Base-by-base conservation (phyloP, 2,113 vertebrate species). In the Platysteira castanea region DNA sequence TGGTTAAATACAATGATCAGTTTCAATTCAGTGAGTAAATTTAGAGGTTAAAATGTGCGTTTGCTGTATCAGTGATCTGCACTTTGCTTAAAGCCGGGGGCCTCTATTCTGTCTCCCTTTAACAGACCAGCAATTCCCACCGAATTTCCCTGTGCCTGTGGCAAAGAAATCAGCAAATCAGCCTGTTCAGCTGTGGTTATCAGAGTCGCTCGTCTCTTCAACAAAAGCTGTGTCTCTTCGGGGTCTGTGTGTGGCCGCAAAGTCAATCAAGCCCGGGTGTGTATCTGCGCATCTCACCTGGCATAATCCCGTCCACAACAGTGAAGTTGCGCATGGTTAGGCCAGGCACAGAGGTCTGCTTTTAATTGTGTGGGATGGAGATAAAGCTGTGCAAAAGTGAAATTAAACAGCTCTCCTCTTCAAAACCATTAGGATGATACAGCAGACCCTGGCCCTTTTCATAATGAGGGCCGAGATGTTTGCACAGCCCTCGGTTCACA, bases 381-480 rank as follows among this genome's bases (percentile, higher is more conserved):
- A 80, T 70, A 88, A 90, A 90, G 59, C 79, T 77, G 63, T 6
- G 22, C 61, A 79, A 90, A 94, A 89, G 90, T 52, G 87, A 92
- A 90, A 85, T 91, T 74, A 74, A 95, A 67, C 78, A 91, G 78
- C 70, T 47, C 33, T 74, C 52, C 47, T 60, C 35, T 87, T 74
- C 65, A 19, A 46, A 77, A 50, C 71, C 78, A 35, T 90, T 65
- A 80, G 67, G 65, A 75, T 2, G 24, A 52, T 65, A 17, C 17
- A 31, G 63, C 67, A 79, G 57, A n/a, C 50, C 57, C 78, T 30
- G 8, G 65, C 78, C 46, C 53, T 49, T 76, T 52, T 61, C 23
- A 1, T 60, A 75, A 76, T 2, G 44, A 83, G 65, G 20, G 18
- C 61, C 3, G 5, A 41, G 54, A 76, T 69, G 46, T n/a, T 61